Evolutionary conservation across 2,797 vertebrate genomes (phyloP).

Genomic region (Naso thynnoides): DNA sequence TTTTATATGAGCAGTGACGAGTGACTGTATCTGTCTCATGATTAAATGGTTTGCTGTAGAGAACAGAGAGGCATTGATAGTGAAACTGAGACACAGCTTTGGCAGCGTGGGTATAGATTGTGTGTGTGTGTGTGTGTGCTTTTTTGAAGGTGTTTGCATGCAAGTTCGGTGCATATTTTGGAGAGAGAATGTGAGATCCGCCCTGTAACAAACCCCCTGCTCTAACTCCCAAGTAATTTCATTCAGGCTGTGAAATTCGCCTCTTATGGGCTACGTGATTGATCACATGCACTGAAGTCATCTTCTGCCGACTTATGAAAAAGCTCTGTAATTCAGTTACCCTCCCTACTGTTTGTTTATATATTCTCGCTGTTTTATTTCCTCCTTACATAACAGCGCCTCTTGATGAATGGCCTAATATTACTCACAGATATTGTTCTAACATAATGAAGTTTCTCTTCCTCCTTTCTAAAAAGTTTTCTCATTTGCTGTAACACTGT

Average conservation of each 20-base stretch:
- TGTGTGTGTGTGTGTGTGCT: slow-evolving; percentile 12
- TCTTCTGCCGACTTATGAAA: slow-evolving; percentile 80
- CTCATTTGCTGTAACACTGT: slow-evolving; percentile 61
- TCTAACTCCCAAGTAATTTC: slow-evolving; percentile 68
- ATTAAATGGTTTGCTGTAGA: slow-evolving; percentile 66
- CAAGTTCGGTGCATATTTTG: slow-evolving; percentile 29
- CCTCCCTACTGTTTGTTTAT: slow-evolving; percentile 77
- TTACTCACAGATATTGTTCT: slow-evolving; percentile 77
- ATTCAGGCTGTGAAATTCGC: slow-evolving; percentile 72
- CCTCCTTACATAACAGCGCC: slow-evolving; percentile 69
- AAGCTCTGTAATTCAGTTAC: slow-evolving; percentile 78
- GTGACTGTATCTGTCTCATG: slow-evolving; percentile 52
- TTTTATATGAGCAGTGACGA: slow-evolving; percentile 41
- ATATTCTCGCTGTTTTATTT: slow-evolving; percentile 76
- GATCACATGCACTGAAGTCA: slow-evolving; percentile 72
- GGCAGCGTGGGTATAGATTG: slow-evolving; percentile 8
- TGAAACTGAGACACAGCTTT: slow-evolving; percentile 35
- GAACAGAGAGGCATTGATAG: slow-evolving; percentile 43
- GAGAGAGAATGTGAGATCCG: slow-evolving; percentile 49
- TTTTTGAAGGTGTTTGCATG: slow-evolving; percentile 35
- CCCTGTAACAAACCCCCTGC: slow-evolving; percentile 52
- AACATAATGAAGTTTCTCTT: slow-evolving; percentile 75
- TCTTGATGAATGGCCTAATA: slow-evolving; percentile 80
- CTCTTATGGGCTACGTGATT: slow-evolving; percentile 75
- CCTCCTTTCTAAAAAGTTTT: slow-evolving; percentile 51